phyloP scores from a whole-genome alignment of 2,888 invertebrate genomes.

The Drosophila demipolita region DNA sequence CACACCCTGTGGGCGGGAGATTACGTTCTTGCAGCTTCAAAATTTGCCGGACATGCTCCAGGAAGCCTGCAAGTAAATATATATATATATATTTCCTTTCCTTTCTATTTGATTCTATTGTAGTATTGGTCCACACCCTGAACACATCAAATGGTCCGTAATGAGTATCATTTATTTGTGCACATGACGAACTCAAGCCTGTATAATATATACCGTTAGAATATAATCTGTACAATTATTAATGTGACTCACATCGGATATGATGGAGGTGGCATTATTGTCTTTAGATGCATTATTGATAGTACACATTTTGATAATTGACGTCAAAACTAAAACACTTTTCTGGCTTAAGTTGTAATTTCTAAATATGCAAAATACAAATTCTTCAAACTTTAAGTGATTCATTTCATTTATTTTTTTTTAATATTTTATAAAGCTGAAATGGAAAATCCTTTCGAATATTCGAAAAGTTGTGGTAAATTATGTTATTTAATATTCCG shows the following conservation, averaged over 20 bases:
- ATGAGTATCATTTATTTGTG: background rate
- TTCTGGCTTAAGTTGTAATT: background rate
- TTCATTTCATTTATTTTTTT: no score
- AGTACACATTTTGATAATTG: background rate
- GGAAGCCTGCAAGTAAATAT: conserved; percentile 31
- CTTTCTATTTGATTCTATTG: conserved; percentile 12
- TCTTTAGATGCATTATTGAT: background rate
- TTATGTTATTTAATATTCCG: background rate
- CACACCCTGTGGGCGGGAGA: conserved; percentile 5
- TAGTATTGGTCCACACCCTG: background rate
- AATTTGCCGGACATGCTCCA: conserved; percentile 41
- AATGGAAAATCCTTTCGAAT: background rate
- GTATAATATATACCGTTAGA: background rate
- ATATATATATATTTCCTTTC: background rate
- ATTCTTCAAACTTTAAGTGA: no score
- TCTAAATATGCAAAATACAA: background rate
- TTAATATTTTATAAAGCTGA: background rate
- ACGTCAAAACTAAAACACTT: background rate
- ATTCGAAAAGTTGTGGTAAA: no score
- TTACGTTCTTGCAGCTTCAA: conserved; percentile 13
- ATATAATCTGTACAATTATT: conserved; percentile 1
- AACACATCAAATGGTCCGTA: background rate
- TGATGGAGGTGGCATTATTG: background rate
- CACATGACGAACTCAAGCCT: background rate
- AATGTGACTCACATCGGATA: background rate